A percentile compares a stretch with the other conserved stretches of the same genome.
These are phyloP conservation scores for Saturnia pavonia DNA, from an alignment of 2,888 invertebrate species.

Conservation along the genomic window DNA sequence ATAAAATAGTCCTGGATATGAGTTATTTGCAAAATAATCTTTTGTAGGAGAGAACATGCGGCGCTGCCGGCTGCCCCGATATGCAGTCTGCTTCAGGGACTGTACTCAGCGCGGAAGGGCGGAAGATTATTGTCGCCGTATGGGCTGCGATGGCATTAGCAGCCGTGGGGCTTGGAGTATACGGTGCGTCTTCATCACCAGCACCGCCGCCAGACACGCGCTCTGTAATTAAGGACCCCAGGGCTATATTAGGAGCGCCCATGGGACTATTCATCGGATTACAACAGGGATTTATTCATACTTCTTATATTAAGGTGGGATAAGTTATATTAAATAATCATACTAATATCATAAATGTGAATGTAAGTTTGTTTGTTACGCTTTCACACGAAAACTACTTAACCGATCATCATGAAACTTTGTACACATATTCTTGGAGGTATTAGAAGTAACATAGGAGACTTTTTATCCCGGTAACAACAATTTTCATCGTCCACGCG, in stretches of 20 bases:
- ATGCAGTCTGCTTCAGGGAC: slow-evolving; percentile 58
- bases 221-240: slow-evolving; percentile 80
- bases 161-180: slow-evolving; percentile 60
- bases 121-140: slow-evolving; percentile 56
- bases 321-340: too few relatives aligned
- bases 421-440: too few relatives aligned
- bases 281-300: slow-evolving; percentile 92
- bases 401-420: too few relatives aligned
- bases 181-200: slow-evolving; percentile 61
- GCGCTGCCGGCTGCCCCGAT: slow-evolving; percentile 70
- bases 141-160: slow-evolving; percentile 62
- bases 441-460: too few relatives aligned
- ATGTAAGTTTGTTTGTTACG: too few relatives aligned
- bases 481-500: too few relatives aligned
- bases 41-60: slow-evolving; percentile 65
- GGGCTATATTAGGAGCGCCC: slow-evolving; percentile 87
- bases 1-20: too few relatives aligned
- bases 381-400: too few relatives aligned
- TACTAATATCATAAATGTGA: too few relatives aligned
- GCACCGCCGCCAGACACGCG: slow-evolving; percentile 64
- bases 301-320: slow-evolving; percentile 89
- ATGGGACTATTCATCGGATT: slow-evolving; percentile 91
- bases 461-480: too few relatives aligned
- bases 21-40: too few relatives aligned
- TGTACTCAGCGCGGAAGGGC: slow-evolving; percentile 61